Evolutionary conservation across 2,797 vertebrate species (phyloP).

Genomic region (Alfaro cultratus): DNA sequence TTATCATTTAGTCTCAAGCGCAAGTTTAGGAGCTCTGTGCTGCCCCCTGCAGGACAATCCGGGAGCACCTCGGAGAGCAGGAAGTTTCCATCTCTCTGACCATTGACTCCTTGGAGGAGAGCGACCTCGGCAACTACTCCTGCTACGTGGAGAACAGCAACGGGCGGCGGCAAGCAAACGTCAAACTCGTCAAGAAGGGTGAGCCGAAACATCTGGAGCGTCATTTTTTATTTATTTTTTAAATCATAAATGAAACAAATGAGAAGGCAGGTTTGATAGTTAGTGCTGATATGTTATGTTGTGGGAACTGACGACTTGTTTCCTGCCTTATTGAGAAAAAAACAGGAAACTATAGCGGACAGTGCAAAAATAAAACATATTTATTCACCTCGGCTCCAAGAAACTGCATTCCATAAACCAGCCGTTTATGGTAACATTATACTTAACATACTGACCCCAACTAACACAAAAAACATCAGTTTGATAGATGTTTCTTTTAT

Average conservation of each 20-base stretch:
- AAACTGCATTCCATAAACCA: constrained; percentile 35
- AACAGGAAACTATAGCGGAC: constrained; percentile 35
- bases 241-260: not conserved
- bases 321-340: constrained; percentile 33
- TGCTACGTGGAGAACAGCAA: constrained; percentile 96
- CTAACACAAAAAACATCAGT: constrained; percentile 23
- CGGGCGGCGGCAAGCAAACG: constrained; percentile 89
- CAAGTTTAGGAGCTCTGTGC: constrained; percentile 38
- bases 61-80: constrained; percentile 95
- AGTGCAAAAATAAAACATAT: constrained; percentile 29
- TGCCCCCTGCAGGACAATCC: constrained; percentile 84
- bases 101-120: constrained; percentile 92
- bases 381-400: constrained; percentile 39
- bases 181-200: constrained; percentile 93
- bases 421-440: not conserved
- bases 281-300: constrained; percentile 34
- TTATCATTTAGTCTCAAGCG: not conserved
- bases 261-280: constrained; percentile 25
- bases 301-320: constrained; percentile 59
- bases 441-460: constrained; percentile 39
- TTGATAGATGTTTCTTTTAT: constrained; percentile 12
- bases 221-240: not conserved
- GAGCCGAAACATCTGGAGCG: constrained; percentile 43
- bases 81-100: constrained; percentile 95
- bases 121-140: constrained; percentile 96